Percentiles rank a stretch among this genome's conserved stretches.
Conservation (phyloP, 30 jellyfish, hydroid and myxozoan genomes). For the Aurelia aurita complex sp. Pacific region DNA sequence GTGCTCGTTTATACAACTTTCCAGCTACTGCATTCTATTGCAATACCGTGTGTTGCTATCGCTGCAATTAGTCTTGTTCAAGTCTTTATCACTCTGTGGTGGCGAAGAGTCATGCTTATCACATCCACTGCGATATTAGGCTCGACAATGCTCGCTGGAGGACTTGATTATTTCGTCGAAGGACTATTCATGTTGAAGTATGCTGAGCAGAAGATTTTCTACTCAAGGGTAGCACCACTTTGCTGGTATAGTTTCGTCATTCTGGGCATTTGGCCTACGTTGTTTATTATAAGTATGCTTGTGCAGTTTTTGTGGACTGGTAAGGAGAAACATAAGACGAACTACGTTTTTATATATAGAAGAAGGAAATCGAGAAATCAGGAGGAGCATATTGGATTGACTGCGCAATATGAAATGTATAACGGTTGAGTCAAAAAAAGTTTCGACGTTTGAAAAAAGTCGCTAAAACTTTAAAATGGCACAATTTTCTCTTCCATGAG, state of each 20-base stretch:
- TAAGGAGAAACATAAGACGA: conserved; percentile 86
- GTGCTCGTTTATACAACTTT: conserved; percentile 69
- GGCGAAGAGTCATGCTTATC: conserved; percentile 91
- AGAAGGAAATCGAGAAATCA: conserved; percentile 43
- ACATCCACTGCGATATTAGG: conserved; percentile 78
- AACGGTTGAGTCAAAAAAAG: too few species aligned
- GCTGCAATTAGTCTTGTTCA: conserved; percentile 79
- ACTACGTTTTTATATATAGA: conserved; percentile 75
- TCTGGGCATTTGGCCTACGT: conserved; percentile 76
- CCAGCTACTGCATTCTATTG: conserved; percentile 70
- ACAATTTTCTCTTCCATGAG: too few species aligned
- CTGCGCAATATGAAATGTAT: neutral
- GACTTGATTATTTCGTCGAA: conserved; percentile 91
- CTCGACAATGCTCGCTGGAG: conserved; percentile 79
- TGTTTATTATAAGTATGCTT: conserved; percentile 76
- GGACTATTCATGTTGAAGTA: conserved; percentile 76
- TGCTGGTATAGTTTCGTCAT: conserved; percentile 95
- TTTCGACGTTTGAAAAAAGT: too few species aligned
- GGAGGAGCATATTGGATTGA: conserved; percentile 51
- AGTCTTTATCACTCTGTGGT: conserved; percentile 94
- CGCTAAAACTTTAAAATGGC: too few species aligned
- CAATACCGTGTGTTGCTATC: conserved; percentile 84
- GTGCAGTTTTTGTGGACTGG: conserved; percentile 94
- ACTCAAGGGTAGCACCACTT: conserved; percentile 76
- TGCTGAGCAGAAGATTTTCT: conserved; percentile 84